Percentiles rank a stretch among this genome's conserved stretches.
These are phyloP conservation scores for Pipistrellus kuhlii DNA, from an alignment of 2,797 vertebrate species.

Conservation along the genomic window DNA sequence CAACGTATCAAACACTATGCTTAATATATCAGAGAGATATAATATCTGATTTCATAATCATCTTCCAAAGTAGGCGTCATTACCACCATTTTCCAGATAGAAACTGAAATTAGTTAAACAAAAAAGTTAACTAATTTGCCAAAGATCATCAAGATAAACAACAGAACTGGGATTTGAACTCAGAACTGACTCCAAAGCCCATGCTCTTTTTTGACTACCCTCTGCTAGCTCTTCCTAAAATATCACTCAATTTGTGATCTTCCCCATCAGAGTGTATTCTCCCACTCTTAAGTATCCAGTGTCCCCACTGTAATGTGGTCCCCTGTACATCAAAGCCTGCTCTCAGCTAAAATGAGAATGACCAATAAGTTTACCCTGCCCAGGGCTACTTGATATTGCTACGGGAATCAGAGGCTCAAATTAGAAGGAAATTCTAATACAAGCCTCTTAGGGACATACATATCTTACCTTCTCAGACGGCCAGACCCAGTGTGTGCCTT, in stretches of 20 bases:
- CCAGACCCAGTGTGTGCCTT: background rate
- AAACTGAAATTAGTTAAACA: conserved; percentile 50
- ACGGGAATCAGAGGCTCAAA: background rate
- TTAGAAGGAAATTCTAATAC: background rate
- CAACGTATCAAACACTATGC: background rate
- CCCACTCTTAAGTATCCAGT: background rate
- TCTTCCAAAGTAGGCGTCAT: conserved; percentile 17
- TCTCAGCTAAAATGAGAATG: conserved; percentile 50
- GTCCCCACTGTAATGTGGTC: background rate
- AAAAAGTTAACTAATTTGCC: conserved; percentile 36
- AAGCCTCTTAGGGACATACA: background rate
- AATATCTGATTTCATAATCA: background rate
- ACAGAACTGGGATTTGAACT: background rate
- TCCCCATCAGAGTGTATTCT: background rate
- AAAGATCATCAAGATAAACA: background rate
- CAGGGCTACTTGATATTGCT: background rate
- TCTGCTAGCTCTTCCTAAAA: background rate
- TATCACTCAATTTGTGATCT: background rate
- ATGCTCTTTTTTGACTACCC: background rate
- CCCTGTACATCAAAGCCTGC: background rate
- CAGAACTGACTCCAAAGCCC: background rate
- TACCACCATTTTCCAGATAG: background rate
- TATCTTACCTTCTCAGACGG: background rate
- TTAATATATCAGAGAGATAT: conserved; percentile 6
- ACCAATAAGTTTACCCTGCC: background rate